Base-by-base conservation (phyloP, 2,797 vertebrate genomes). In the Ispidina picta region DNA sequence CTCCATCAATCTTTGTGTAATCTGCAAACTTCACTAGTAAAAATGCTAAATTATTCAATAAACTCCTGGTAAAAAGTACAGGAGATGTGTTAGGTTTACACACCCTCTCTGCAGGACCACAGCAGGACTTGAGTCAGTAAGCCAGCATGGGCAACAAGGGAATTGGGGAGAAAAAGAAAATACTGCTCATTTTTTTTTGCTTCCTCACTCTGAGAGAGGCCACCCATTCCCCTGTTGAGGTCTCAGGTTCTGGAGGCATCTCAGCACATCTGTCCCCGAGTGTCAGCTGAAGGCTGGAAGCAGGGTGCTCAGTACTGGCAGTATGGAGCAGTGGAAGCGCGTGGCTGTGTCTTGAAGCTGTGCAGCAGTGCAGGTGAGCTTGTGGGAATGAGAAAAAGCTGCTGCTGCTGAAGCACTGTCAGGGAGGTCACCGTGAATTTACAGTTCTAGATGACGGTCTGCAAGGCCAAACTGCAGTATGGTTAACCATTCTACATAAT, bases 271-370 rank as follows among this genome's bases (percentile, higher is more conserved):
- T 0, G 0, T 23, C 4, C 11, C 12, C 2, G n/a, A 72, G 51
- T 70, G 29, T 70, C 26, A 63, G 26, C 77, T 5, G 21, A 7
- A 60, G 22, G 22, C 51, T 72, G 52, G 77, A 85, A 73, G 46
- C 17, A 39, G 76, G 19, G 10, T 60, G 15, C 16, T 62, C 1
- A 0, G 11, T 48, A 21, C 13, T 37, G 25, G 13, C 28, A 62
- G 23, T 20, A 26, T 0, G 2, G 51, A 23, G 23, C 33, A 25
- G 8, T 80, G 51, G n/a, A 51, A 51, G 3, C 16, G 23, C 0
- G 0, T 21, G 54, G 8, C 60, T 87, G 22, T 48, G 23, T 78
- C 81, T 75, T 23, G 3, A 65, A 78, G 35, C 28, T 63, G 9
- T 35, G 20, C 11, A 5, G 49, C 39, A 63, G 29, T 48, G 69